These are phyloP conservation scores for Mustelus asterias DNA, from an alignment of 2,113 vertebrate genomes.

Conservation along the genomic window DNA sequence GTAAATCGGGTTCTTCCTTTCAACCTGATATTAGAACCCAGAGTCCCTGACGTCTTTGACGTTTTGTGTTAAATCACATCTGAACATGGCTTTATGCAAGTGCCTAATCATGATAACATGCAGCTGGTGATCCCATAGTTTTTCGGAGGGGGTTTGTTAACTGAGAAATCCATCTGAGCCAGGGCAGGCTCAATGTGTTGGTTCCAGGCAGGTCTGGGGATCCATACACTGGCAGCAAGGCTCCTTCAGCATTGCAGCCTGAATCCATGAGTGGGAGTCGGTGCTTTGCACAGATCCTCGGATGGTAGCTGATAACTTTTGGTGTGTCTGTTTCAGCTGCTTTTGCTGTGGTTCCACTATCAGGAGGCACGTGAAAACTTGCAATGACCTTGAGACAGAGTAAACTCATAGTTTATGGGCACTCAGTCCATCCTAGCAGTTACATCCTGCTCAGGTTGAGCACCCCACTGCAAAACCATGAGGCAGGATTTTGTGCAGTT, in stretches of 20 bases:
- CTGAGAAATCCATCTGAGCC: not conserved
- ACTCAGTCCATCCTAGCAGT: not conserved
- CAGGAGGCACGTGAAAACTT: not conserved
- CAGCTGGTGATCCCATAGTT: not conserved
- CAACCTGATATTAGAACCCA: not conserved
- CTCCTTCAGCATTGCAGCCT: not conserved
- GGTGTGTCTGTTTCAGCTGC: not conserved
- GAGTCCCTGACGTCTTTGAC: not conserved
- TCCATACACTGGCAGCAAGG: not conserved
- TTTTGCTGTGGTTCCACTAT: not conserved
- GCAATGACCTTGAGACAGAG: not conserved
- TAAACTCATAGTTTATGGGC: not conserved
- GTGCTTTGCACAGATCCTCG: not conserved
- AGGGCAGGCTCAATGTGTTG: not conserved
- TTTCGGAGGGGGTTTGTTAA: not conserved
- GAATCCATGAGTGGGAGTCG: not conserved
- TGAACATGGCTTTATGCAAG: not conserved
- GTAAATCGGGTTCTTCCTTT: not conserved
- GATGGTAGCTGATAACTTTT: not conserved
- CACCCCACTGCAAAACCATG: not conserved
- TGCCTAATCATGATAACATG: not conserved
- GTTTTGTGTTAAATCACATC: not conserved
- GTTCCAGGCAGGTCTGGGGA: not conserved
- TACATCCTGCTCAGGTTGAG: not conserved
- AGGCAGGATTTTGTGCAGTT: not conserved